Base-by-base conservation (phyloP, 2,888 invertebrate species). In the Hipparchia sbordonii region DNA sequence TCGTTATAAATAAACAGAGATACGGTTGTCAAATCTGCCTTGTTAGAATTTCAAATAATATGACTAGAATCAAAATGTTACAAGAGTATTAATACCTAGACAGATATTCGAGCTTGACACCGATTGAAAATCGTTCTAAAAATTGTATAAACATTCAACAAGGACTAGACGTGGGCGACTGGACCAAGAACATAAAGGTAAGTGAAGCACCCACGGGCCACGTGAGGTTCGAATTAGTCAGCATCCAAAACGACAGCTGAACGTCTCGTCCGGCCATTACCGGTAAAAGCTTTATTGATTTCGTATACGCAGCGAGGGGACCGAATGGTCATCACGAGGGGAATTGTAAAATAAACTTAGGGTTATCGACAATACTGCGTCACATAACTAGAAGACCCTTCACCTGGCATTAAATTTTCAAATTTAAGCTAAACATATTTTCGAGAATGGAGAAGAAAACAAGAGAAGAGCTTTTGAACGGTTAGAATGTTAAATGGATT, bases 281-380 rank as follows among this genome's bases (percentile, higher is more conserved):
- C 80, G 82, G 78, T 87, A 87, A 89, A 89, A 88, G 87, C 86
- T 86, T 89, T 89, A 90, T 89, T 88, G 88, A 89, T 90, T 87
- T 82, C 77, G 78, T 78, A 74, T 81, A 82, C 81, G 80, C 78
- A 80, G 76, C 77, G 78, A 75, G 73, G 79, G 80, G 77, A 65
- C 74, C 67, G 67, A 74, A 52, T 69, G 71, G 67, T 70, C 70
- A 72, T 66, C 54, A 71, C 66, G 67, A 72, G 71, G 76, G 77
- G 77, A 71, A 68, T 66, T 39, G 48, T 48, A 63, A 72, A 39
- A 39, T 39, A 39, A 39, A 45, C 33, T 63, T 60, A 59, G 71
- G 70, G 59, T 61, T 59, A 57, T 52, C 48, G 48, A 62, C 73
- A 51, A 62, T 59, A 59, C 23, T 23, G 2, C 12, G 52, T 65